phyloP scores from a whole-genome alignment of 1,140 invertebrate genomes.

The Tetramorium alpestre region DNA sequence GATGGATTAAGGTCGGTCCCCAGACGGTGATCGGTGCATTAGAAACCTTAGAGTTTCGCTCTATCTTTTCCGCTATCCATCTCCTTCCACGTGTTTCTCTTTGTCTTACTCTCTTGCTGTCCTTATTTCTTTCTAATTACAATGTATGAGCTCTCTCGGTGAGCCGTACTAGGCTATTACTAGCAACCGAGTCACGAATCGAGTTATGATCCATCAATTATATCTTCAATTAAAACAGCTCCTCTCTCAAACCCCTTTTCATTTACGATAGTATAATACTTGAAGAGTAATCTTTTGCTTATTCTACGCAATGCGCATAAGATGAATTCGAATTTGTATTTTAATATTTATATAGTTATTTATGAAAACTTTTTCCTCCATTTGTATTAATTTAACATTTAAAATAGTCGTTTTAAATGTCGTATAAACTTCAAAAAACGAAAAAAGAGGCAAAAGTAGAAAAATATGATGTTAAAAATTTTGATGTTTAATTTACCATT shows the following conservation, averaged over 20 bases:
- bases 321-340: neutral
- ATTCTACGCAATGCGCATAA: neutral
- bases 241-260: neutral
- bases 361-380: neutral
- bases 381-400: neutral
- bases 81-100: neutral
- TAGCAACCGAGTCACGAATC: neutral
- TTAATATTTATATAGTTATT: neutral
- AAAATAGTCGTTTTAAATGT: neutral
- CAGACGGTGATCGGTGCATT: conserved; percentile 36
- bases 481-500: neutral
- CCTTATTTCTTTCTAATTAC: conserved; percentile 57
- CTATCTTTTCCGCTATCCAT: neutral
- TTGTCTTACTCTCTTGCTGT: neutral
- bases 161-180: neutral
- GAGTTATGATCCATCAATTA: conserved; percentile 29
- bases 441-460: neutral
- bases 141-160: neutral
- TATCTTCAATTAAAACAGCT: conserved; percentile 36
- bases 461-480: neutral
- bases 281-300: neutral
- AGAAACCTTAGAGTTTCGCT: conserved; percentile 46
- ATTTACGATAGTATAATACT: neutral
- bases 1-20: conserved; percentile 66
- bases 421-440: neutral